Conservation (phyloP, 1,140 invertebrate genomes). For the Mactra quadrangularis region DNA sequence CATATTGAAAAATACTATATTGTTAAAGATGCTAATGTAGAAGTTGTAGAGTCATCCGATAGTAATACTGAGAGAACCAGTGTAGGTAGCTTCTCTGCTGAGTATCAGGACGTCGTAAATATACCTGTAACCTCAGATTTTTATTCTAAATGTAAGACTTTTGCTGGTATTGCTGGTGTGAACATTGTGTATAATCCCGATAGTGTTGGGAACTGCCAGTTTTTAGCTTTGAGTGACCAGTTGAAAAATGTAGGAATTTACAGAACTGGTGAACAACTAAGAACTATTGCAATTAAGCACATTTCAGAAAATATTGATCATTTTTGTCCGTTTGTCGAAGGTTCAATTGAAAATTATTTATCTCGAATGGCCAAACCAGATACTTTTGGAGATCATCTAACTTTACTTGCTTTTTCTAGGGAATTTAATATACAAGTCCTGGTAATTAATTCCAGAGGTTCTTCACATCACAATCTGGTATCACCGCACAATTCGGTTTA, state of each 20-base stretch:
- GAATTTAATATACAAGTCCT: neutral
- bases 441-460: neutral
- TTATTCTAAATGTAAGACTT: neutral
- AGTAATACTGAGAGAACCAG: neutral
- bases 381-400: neutral
- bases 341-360: neutral
- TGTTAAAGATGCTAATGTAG: neutral
- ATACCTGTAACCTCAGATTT: too few relatives aligned
- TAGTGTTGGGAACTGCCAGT: neutral
- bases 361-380: neutral
- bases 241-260: neutral
- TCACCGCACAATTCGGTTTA: too few relatives aligned
- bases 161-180: neutral
- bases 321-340: neutral
- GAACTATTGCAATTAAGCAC: neutral
- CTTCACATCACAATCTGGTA: neutral
- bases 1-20: neutral
- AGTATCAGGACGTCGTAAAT: too few relatives aligned
- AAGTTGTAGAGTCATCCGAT: neutral
- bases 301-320: neutral
- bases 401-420: neutral
- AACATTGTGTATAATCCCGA: neutral
- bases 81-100: too few relatives aligned
- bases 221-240: neutral
- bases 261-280: neutral